phyloP scores from a whole-genome alignment of 2,797 vertebrate species.

The Tragelaphus eurycerus region DNA sequence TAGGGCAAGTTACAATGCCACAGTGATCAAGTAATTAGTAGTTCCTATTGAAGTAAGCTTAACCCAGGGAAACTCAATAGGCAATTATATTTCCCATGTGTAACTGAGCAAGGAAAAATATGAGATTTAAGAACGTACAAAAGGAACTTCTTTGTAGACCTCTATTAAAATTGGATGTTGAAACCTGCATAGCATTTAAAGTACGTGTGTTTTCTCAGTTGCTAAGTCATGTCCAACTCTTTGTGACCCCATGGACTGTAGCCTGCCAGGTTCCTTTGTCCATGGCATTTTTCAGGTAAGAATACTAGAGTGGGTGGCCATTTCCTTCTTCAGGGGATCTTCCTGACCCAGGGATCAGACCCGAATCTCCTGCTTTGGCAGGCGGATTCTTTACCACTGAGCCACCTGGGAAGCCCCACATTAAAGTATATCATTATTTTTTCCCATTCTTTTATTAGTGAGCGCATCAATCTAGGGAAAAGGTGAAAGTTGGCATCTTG shows the following conservation, averaged over 20 bases:
- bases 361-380: neutral
- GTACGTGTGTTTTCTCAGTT: neutral
- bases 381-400: neutral
- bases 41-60: slow-evolving; percentile 20
- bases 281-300: neutral
- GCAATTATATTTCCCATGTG: neutral
- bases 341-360: neutral
- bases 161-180: neutral
- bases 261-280: neutral
- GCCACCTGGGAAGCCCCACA: neutral
- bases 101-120: neutral
- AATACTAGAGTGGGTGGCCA: neutral
- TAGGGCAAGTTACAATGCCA: slow-evolving; percentile 27
- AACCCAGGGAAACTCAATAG: neutral
- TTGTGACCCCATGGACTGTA: neutral
- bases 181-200: neutral
- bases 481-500: neutral
- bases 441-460: neutral
- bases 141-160: neutral
- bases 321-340: neutral
- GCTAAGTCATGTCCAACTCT: neutral
- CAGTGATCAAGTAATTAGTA: slow-evolving; percentile 16
- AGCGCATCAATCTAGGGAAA: slow-evolving; percentile 12
- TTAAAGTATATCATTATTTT: neutral
- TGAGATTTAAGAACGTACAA: neutral